Percentiles rank a stretch among this genome's conserved stretches.
These are phyloP conservation scores for Drosophila pallidifrons DNA, from an alignment of 1,140 invertebrate genomes.

Conservation along the genomic window DNA sequence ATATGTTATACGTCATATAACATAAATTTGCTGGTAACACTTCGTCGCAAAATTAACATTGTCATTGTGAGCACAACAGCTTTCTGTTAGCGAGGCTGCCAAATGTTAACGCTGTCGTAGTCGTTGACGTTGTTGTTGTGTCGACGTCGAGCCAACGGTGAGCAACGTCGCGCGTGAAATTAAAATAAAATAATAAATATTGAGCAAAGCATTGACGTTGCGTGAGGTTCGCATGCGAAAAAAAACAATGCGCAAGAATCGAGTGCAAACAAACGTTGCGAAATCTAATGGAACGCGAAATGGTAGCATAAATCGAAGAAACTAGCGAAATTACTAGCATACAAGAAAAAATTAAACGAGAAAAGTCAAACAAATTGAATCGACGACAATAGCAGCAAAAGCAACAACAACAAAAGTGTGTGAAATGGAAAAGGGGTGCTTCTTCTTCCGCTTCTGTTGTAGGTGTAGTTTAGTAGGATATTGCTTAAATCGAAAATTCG, in stretches of 20 bases:
- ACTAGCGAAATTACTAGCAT: constrained; percentile 22
- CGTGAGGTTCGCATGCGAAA: constrained; percentile 19
- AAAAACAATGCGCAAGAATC: constrained; percentile 27
- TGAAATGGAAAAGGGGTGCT: constrained; percentile 62
- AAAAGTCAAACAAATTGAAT: constrained; percentile 32
- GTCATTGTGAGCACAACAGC: constrained; percentile 38
- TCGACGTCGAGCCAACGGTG: constrained; percentile 32
- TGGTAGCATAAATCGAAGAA: constrained; percentile 40
- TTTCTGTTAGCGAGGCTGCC: not conserved
- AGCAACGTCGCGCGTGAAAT: constrained; percentile 36
- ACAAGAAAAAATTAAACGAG: constrained; percentile 6
- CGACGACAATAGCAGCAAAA: constrained; percentile 21
- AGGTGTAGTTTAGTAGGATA: constrained; percentile 41
- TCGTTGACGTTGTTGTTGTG: constrained; percentile 34
- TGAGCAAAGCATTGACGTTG: constrained; percentile 28
- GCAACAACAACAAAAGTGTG: constrained; percentile 33
- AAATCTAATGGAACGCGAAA: constrained; percentile 34
- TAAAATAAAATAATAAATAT: constrained; percentile 32
- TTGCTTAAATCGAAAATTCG: constrained; percentile 66
- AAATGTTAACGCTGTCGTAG: constrained; percentile 9
- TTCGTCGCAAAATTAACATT: constrained; percentile 4
- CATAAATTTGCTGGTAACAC: constrained; percentile 20
- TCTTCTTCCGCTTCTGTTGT: constrained; percentile 26
- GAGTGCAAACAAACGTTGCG: constrained; percentile 9
- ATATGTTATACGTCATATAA: too few species aligned